phyloP scores from a whole-genome alignment of 2,113 vertebrate species.

The Peromyscus polionotus region DNA sequence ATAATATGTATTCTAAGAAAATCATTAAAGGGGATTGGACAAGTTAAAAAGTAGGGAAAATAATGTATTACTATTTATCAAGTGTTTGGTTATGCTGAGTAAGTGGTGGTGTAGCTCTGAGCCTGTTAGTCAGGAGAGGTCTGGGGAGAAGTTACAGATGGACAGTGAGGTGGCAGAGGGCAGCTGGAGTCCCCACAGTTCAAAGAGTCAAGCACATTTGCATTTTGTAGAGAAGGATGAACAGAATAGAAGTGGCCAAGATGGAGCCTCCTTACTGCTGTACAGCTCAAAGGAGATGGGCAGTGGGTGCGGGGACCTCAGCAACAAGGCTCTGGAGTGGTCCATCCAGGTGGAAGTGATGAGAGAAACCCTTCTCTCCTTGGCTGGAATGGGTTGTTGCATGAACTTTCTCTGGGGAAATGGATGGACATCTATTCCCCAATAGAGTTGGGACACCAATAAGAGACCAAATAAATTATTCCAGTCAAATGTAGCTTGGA shows the following conservation, averaged over 20 bases:
- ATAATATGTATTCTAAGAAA: not conserved
- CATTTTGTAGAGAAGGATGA: not conserved
- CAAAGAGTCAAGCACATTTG: not conserved
- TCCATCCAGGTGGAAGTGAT: not conserved
- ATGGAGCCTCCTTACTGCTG: not conserved
- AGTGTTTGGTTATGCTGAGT: not conserved
- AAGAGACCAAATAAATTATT: not conserved
- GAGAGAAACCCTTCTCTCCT: not conserved
- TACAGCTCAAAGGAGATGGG: not conserved
- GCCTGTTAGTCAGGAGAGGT: not conserved
- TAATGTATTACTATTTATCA: not conserved
- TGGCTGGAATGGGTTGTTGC: not conserved
- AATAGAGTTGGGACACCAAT: not conserved
- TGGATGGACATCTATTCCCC: not conserved
- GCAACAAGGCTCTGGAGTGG: not conserved
- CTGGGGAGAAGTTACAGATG: not conserved
- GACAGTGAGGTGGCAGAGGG: not conserved
- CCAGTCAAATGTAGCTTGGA: not conserved
- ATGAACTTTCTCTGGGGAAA: not conserved
- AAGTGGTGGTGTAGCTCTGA: rapidly evolving
- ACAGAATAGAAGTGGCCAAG: not conserved
- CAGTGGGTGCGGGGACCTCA: not conserved
- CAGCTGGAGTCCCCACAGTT: not conserved
- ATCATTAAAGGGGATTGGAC: not conserved
- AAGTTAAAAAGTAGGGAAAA: not conserved